Base-by-base conservation (phyloP, 2,888 invertebrate species). In the Phasia obesa region DNA sequence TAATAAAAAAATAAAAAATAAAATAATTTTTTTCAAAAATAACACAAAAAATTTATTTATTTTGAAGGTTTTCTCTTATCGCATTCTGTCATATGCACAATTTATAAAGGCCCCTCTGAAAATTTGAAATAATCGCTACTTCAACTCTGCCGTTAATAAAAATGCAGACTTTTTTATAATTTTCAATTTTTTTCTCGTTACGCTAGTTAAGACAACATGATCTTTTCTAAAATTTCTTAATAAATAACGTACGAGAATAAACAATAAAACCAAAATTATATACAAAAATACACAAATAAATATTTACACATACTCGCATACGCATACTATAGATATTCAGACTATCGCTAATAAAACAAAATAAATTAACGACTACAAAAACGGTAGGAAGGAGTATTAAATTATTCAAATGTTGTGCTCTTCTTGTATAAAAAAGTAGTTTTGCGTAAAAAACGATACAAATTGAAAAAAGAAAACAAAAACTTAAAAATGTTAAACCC, bases 211-310 rank as follows among this genome's bases (percentile, higher is more conserved):
- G 25, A 15, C 19, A 31, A 71, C 77, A 38, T 49, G 17, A 35
- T 23, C 23, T 53, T 38, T 44, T 49, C 6, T 49, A 25, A 57
- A 62, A 49, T 71, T 79, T 65, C 71, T 57, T 38, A 73, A 65
- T 60, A 78, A 78, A 57, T 53, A 62, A 31, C 27, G 44, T 57
- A 79, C 64, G 17, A n/a, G n/a, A 42, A 59, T 17, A 44, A 35
- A 0, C 11, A 35, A 35, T 31, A 11, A 6, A 35, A 11, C 9
- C 3, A 35, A 35, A 35, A 11, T 5, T 31, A 31, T 6, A 31
- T 31, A 31, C 57, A 71, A 53, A 21, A 11, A 23, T 31, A 27
- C 23, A n/a, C 31, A 31, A 1, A 31, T 11, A 35, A 11, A 35
- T 35, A 35, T 35, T 31, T 15, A 4, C 6, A 49, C 15, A 59